phyloP scores from a whole-genome alignment of 2,888 invertebrate species.

The Diarsia mendica region DNA sequence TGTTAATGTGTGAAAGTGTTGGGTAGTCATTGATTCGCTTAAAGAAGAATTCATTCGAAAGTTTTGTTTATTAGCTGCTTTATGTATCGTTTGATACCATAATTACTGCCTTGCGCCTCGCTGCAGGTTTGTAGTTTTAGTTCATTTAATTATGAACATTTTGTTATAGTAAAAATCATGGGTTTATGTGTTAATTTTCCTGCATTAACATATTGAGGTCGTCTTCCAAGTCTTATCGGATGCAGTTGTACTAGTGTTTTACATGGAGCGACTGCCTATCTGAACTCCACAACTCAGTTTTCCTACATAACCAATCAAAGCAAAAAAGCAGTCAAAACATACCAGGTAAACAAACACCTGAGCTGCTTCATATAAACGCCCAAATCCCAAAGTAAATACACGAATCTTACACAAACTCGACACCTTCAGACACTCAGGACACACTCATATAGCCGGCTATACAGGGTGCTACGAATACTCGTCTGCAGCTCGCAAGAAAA shows the following conservation, averaged over 20 bases:
- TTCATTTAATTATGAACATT: neutral
- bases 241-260: too few species aligned
- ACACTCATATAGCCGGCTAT: slow-evolving; percentile 63
- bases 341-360: slow-evolving; percentile 10
- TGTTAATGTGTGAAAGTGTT: neutral
- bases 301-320: neutral
- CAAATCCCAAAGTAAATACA: slow-evolving; percentile 56
- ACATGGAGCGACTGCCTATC: too few species aligned
- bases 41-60: neutral
- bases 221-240: too few species aligned
- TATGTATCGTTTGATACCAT: neutral
- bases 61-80: neutral
- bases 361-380: slow-evolving; percentile 43
- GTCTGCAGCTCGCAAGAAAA: slow-evolving; percentile 73
- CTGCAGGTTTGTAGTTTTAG: neutral
- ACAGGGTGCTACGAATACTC: slow-evolving; percentile 65
- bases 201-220: neutral
- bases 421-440: slow-evolving; percentile 50
- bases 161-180: neutral
- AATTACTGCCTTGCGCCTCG: neutral
- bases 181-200: neutral
- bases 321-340: neutral
- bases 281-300: too few species aligned
- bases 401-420: slow-evolving; percentile 52
- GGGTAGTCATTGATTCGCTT: neutral